These are phyloP conservation scores for Coleophora flavipennella DNA, from an alignment of 2,888 invertebrate genomes.

Conservation along the genomic window DNA sequence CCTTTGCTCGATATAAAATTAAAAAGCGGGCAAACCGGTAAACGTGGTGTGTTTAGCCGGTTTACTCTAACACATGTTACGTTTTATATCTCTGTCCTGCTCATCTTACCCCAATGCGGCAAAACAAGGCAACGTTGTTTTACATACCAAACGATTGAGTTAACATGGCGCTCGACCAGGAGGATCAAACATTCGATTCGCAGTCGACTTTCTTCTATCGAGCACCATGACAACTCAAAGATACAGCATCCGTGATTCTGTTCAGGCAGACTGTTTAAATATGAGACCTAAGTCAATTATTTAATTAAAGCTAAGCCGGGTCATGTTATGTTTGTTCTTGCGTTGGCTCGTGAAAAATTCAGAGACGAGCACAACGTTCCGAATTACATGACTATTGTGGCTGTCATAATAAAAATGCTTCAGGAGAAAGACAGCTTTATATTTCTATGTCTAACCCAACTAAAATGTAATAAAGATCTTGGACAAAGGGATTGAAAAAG, in stretches of 20 bases:
- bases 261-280: not conserved
- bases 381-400: too few species aligned
- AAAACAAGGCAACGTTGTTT: constrained; percentile 46
- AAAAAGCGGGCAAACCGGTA: too few species aligned
- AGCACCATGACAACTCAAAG: too few species aligned
- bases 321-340: not conserved
- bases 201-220: too few species aligned
- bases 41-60: constrained; percentile 3
- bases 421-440: too few species aligned
- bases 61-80: constrained; percentile 16
- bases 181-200: too few species aligned
- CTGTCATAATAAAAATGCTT: too few species aligned
- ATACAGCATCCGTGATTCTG: constrained; percentile 1
- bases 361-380: not conserved
- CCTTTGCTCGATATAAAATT: not conserved
- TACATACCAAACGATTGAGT: constrained; percentile 17
- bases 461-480: too few species aligned
- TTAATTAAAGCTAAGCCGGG: not conserved
- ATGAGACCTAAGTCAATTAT: not conserved
- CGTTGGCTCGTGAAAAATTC: not conserved
- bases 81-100: constrained; percentile 29
- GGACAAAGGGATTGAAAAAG: too few species aligned
- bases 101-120: constrained; percentile 59
- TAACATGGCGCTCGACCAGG: too few species aligned
- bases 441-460: too few species aligned